Base-by-base conservation (phyloP, 2,888 invertebrate species). In the Tuta absoluta region DNA sequence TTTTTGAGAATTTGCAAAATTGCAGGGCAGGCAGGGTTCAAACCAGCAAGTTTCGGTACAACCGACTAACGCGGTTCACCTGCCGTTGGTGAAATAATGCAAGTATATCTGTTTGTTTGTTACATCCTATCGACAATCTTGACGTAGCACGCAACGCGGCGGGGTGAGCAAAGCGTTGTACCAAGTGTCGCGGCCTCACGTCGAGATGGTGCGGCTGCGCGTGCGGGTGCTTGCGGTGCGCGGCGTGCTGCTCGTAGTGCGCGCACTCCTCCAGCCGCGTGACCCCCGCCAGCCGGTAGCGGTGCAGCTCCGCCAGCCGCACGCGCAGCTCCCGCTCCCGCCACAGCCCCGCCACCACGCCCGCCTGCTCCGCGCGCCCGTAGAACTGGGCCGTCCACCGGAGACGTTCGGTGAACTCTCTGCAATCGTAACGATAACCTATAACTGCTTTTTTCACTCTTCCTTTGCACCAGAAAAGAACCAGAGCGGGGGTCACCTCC, bases 381-480 rank as follows among this genome's bases (percentile, higher is more conserved):
- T 96, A 95, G 89, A 98, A 98, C 82, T 98, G 98, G 2, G 97
- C 95, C 78, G 97, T 96, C 69, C 96, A 95, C 41, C 96, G 93
- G 85, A 98, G 94, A 48, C 96, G 95, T 70, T 98, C 98, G 51
- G 95, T 93, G 78, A 98, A 95, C 72, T 95, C 95, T 75, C 95
- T 95, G 80, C 0, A 38, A 58, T n/a, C 12, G n/a, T 33, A 41
- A 14, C 14, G 14, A 41, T 14, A 5, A 12, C 3, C 41, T 12
- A 4, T n/a, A 41, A 41, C 14, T n/a, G 41, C 41, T 10, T 8
- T 33, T 33, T 33, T 33, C n/a, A n/a, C n/a, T n/a, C n/a, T n/a
- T n/a, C n/a, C n/a, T n/a, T n/a, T n/a, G n/a, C n/a, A n/a, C n/a
- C n/a, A n/a, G n/a, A n/a, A n/a, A n/a, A n/a, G n/a, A n/a, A n/a